These are phyloP conservation scores for Oryzias sinensis DNA, from an alignment of 2,797 vertebrate genomes.

Conservation along the genomic window DNA sequence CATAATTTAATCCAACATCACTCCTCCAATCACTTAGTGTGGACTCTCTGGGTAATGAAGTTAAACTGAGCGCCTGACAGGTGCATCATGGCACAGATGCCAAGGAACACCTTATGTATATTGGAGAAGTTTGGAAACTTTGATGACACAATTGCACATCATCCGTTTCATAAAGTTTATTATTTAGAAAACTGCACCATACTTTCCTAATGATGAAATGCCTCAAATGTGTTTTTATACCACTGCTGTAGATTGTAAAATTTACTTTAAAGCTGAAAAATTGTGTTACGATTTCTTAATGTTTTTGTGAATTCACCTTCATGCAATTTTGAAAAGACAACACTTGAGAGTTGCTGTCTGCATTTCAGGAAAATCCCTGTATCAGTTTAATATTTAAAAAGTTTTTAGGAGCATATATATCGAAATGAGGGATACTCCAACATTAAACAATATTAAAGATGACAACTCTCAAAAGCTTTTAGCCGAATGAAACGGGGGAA, in stretches of 20 bases:
- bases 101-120: background rate
- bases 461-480: slow-evolving; percentile 23
- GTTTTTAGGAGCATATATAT: slow-evolving; percentile 13
- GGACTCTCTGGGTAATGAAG: background rate
- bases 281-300: no score
- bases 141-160: background rate
- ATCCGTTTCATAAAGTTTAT: background rate
- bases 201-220: background rate
- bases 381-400: slow-evolving; percentile 2
- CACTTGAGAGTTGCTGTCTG: background rate
- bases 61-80: background rate
- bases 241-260: background rate
- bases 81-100: background rate
- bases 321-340: background rate
- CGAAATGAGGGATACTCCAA: slow-evolving; percentile 4
- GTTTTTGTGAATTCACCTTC: background rate
- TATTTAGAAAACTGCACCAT: background rate
- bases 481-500: slow-evolving; percentile 1
- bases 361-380: background rate
- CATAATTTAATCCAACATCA: background rate
- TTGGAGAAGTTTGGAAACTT: background rate
- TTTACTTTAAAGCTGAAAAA: no score
- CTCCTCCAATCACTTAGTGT: background rate
- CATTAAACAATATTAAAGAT: slow-evolving; percentile 22
- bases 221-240: background rate